These are phyloP conservation scores for Drosophila navojoa DNA, from an alignment of 1,140 invertebrate genomes.

Conservation along the genomic window DNA sequence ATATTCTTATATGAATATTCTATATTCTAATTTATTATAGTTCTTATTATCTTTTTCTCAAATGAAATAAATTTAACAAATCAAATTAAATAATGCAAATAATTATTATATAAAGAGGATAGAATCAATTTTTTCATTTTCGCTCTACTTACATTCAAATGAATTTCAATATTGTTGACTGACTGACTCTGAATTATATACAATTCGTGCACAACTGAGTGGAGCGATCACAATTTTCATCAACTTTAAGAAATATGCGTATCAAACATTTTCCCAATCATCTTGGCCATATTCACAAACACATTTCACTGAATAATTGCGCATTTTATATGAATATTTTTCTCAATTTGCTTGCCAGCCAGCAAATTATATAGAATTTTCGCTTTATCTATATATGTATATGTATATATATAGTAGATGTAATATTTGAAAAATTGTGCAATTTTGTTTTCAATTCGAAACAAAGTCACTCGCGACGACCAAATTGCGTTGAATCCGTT, in stretches of 20 bases:
- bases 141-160: conserved; percentile 47
- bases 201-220: not conserved
- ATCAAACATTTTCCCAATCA: conserved; percentile 27
- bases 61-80: no score
- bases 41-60: no score
- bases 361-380: not conserved
- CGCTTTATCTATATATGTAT: conserved; percentile 4
- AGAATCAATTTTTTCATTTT: not conserved
- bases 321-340: conserved; percentile 5
- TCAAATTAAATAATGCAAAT: no score
- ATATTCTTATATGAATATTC: no score
- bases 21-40: no score
- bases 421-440: conserved; percentile 23
- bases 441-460: not conserved
- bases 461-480: conserved; percentile 17
- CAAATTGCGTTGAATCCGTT: conserved; percentile 48
- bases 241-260: conserved; percentile 30
- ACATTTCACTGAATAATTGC: conserved; percentile 13
- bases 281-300: conserved; percentile 25
- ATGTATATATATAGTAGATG: not conserved
- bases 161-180: conserved; percentile 26
- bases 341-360: not conserved
- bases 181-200: not conserved
- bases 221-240: conserved; percentile 17
- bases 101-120: no score